Base-by-base conservation (phyloP, 2,797 vertebrate species). In the Enteromius trimaculatus region DNA sequence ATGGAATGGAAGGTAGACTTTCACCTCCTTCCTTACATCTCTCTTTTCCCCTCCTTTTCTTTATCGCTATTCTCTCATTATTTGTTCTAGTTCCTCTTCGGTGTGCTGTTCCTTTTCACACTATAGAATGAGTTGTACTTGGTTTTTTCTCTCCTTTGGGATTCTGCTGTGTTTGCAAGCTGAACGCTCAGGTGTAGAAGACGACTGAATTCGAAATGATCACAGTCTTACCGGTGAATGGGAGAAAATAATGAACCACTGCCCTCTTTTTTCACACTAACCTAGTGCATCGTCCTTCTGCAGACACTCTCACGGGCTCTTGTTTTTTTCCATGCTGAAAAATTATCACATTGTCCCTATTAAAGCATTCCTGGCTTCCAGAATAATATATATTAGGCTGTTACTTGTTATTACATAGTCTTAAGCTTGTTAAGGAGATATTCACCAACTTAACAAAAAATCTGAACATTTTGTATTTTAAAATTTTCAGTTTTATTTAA, bases 151-250 rank as follows among this genome's bases (percentile, higher is more conserved):
- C 49, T 39, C 77, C 65, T 60, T 70, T 93, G 93, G 89, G 92
- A 91, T 34, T 49, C 91, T 26, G 88, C 92, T 82, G 92, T 93
- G 51, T 94, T 1, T 95, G 95, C 75, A 95, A 95, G 90, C 95
- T 97, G 90, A 97, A 94, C 90, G 94, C 95, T 84, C 95, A 96
- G 90, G 96, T 97, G 90, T 93, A 94, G 13, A 47, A 72, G 51
- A 76, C 3, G 10, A 29, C 44, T 51, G 80, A 65, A 75, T 53
- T 53, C 4, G 6, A 76, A 74, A 65, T 76, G n/a, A 72, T 72
- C 60, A 66, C 16, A 95, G 93, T 85, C 92, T 97, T 88, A 96
- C 96, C 92, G 92, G 84, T 68, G 94, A 96, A 81, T 94, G 95
- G 92, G 96, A 84, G 90, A 96, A 96, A 88, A 96, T 96, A 0